These are phyloP conservation scores for Pangasius krempfi DNA, from an alignment of 2,797 vertebrate species.

Conservation along the genomic window DNA sequence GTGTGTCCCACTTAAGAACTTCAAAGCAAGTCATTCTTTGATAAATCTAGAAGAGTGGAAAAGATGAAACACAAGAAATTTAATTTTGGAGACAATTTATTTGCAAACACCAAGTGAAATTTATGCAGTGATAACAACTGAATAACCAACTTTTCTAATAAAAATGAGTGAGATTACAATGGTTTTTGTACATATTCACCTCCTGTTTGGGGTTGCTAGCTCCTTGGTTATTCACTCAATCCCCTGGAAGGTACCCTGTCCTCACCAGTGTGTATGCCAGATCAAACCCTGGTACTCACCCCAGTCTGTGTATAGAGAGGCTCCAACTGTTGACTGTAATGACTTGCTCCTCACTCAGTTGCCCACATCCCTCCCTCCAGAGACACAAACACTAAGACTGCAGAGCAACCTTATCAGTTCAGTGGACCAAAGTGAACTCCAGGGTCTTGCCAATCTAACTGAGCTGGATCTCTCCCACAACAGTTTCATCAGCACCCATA, in stretches of 20 bases:
- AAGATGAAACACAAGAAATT: conserved; percentile 45
- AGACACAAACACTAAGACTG: conserved; percentile 91
- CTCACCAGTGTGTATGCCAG: conserved; percentile 87
- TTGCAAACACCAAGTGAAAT: conserved; percentile 36
- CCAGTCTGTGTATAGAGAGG: conserved; percentile 89
- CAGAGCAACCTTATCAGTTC: conserved; percentile 90
- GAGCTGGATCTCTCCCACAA: conserved; percentile 97
- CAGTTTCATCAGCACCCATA: conserved; percentile 79
- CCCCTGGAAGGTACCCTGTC: conserved; percentile 91
- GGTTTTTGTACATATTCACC: conserved; percentile 75
- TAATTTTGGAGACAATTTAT: conserved; percentile 35
- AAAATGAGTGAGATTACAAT: conserved; percentile 77
- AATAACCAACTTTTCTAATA: conserved; percentile 16
- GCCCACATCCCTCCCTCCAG: conserved; percentile 79
- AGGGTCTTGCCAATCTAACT: conserved; percentile 86
- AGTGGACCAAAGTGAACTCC: conserved; percentile 79
- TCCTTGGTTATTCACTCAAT: conserved; percentile 79
- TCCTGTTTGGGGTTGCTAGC: conserved; percentile 77
- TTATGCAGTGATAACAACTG: background rate
- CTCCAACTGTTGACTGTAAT: conserved; percentile 95
- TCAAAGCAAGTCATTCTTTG: conserved; percentile 7
- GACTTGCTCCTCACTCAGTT: conserved; percentile 86
- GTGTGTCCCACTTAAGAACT: background rate
- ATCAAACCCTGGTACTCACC: conserved; percentile 97
- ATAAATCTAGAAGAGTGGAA: conserved; percentile 31